A percentile compares a stretch with the other conserved stretches of the same genome.
Conservation (phyloP, 92 coral and sea anemone genomes). For the Epizoanthus ramosus region DNA sequence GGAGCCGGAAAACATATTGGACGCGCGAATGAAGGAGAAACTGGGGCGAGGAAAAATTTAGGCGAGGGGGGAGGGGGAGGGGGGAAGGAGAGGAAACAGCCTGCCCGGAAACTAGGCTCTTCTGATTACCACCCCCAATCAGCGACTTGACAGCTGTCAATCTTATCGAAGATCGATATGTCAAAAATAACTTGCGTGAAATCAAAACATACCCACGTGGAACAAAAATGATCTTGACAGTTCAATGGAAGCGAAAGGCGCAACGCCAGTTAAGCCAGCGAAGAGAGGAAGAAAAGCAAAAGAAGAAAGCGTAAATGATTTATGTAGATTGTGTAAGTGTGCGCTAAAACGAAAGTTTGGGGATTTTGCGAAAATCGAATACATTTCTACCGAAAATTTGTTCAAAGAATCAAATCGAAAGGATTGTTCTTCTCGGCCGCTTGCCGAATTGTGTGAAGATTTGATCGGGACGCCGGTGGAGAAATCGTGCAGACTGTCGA, state of each 20-base stretch:
- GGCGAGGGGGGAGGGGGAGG: too few species aligned
- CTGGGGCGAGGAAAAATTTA: too few species aligned
- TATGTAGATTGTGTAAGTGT: constrained; percentile 53
- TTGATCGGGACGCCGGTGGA: constrained; percentile 32
- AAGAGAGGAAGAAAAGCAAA: constrained; percentile 4
- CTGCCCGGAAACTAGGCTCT: neutral
- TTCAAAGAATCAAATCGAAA: constrained; percentile 51
- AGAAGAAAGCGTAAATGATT: constrained; percentile 28
- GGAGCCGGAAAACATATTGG: too few species aligned
- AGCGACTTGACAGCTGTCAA: constrained; percentile 6
- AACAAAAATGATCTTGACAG: neutral
- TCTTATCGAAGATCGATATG: neutral
- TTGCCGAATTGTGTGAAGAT: constrained; percentile 39
- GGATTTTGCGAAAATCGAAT: constrained; percentile 46
- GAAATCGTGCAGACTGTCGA: constrained; percentile 30
- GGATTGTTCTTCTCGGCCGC: constrained; percentile 20
- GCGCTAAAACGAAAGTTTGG: constrained; percentile 53
- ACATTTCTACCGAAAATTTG: constrained; percentile 53
- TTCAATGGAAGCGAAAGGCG: neutral
- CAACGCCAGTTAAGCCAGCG: neutral
- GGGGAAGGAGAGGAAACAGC: too few species aligned
- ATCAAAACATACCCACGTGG: neutral
- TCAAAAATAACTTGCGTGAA: too few species aligned
- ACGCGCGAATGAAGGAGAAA: too few species aligned
- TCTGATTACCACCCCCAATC: neutral